Evolutionary conservation across 2,888 invertebrate species (phyloP).

Genomic region (Eupithecia inturbata): DNA sequence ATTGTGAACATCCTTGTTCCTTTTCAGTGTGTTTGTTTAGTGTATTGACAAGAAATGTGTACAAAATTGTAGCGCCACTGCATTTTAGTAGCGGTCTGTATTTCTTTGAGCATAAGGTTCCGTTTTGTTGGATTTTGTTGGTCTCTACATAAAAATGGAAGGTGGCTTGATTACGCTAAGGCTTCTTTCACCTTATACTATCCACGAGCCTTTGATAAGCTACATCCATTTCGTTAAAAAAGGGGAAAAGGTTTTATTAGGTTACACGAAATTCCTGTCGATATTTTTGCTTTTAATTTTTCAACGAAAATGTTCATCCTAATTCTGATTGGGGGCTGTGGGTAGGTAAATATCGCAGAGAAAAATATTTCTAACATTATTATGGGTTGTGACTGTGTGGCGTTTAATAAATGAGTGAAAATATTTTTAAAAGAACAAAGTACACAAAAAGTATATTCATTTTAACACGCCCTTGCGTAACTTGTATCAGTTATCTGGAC

Average conservation of each 20-base stretch:
- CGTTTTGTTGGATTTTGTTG: constrained; percentile 23
- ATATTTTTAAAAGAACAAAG: neutral
- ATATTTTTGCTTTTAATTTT: constrained; percentile 41
- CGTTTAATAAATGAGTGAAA: neutral
- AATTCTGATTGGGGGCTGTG: neutral
- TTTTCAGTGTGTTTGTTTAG: constrained; percentile 67
- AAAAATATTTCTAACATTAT: neutral
- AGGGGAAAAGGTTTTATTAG: constrained; percentile 34
- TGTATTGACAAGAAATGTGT: constrained; percentile 78
- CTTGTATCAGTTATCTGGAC: constrained; percentile 50
- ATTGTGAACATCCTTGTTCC: constrained; percentile 63
- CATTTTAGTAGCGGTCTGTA: constrained; percentile 20
- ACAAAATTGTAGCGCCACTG: constrained; percentile 51
- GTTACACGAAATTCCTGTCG: constrained; percentile 30
- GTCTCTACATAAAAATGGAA: constrained; percentile 48
- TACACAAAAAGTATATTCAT: neutral
- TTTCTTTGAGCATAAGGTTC: constrained; percentile 29
- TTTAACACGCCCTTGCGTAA: constrained; percentile 30
- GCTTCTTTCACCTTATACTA: constrained; percentile 63
- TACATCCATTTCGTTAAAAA: constrained; percentile 51
- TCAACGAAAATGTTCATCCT: constrained; percentile 38
- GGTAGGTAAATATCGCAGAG: neutral
- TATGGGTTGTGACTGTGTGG: neutral
- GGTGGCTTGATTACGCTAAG: constrained; percentile 72
- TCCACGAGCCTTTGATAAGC: constrained; percentile 72